phyloP scores from a whole-genome alignment of 2,797 vertebrate genomes.

The Cirrhinus molitorella region DNA sequence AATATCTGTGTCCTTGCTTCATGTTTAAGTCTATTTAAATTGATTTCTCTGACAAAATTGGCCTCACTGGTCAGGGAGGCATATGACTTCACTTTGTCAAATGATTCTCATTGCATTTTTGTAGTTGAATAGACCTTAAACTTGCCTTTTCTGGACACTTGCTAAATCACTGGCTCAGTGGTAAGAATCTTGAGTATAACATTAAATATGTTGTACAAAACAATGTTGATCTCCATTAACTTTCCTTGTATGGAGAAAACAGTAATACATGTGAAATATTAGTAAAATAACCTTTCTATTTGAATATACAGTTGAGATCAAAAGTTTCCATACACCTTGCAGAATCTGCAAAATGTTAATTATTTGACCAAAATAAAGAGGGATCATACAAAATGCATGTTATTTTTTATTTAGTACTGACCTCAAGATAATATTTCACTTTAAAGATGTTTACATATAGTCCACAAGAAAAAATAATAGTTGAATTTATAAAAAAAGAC shows the following conservation, averaged over 20 bases:
- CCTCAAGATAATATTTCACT: too few relatives aligned
- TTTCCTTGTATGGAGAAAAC: background rate
- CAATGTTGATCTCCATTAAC: background rate
- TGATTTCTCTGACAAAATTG: constrained; percentile 30
- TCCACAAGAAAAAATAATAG: too few relatives aligned
- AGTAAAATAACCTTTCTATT: background rate
- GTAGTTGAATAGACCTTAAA: background rate
- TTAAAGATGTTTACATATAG: too few relatives aligned
- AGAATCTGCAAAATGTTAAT: too few relatives aligned
- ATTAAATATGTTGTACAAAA: background rate
- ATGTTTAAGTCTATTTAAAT: constrained; percentile 13
- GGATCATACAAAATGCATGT: too few relatives aligned
- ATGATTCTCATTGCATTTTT: constrained; percentile 27
- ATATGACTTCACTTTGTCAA: constrained; percentile 26
- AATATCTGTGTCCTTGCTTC: background rate
- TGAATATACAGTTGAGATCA: background rate
- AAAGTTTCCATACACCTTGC: too few relatives aligned
- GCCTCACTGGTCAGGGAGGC: constrained; percentile 11
- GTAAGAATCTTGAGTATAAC: background rate
- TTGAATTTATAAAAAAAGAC: too few relatives aligned
- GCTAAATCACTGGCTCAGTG: background rate
- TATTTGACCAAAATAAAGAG: too few relatives aligned
- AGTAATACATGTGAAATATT: background rate
- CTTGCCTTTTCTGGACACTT: constrained; percentile 1
- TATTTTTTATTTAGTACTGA: too few relatives aligned